phyloP scores from a whole-genome alignment of 1,140 invertebrate species.

The Orius laevigatus region DNA sequence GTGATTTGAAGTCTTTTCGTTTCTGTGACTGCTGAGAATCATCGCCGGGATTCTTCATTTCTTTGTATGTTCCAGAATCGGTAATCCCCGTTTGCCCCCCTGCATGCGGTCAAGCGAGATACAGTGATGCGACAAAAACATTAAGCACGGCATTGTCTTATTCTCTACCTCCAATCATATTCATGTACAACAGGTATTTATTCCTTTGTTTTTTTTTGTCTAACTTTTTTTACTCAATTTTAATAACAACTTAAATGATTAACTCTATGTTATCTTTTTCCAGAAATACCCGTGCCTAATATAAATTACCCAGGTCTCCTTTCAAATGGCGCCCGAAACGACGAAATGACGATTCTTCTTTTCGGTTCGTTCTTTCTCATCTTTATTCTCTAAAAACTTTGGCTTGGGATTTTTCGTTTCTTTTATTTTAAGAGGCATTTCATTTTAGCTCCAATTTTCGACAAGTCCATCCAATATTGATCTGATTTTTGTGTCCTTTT shows the following conservation, averaged over 20 bases:
- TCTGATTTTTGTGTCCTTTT: no score
- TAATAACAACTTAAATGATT: constrained; percentile 9
- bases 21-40: no score
- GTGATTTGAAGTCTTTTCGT: no score
- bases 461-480: no score
- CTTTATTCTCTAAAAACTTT: no score
- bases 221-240: neutral
- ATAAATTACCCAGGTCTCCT: constrained; percentile 46
- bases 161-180: neutral
- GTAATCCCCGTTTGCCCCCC: constrained; percentile 83
- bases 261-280: constrained; percentile 24
- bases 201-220: no score
- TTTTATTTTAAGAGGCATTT: no score
- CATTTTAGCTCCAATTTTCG: no score
- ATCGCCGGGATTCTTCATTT: no score
- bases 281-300: constrained; percentile 49
- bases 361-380: no score
- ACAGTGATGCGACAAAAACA: constrained; percentile 31
- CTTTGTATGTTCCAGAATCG: constrained; percentile 43
- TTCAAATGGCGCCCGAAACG: neutral
- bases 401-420: no score
- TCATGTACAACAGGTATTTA: constrained; percentile 6
- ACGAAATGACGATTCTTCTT: no score
- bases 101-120: constrained; percentile 62
- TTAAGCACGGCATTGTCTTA: neutral